Evolutionary conservation across 2,888 invertebrate species (phyloP).

Genomic region (Agrochola lota): DNA sequence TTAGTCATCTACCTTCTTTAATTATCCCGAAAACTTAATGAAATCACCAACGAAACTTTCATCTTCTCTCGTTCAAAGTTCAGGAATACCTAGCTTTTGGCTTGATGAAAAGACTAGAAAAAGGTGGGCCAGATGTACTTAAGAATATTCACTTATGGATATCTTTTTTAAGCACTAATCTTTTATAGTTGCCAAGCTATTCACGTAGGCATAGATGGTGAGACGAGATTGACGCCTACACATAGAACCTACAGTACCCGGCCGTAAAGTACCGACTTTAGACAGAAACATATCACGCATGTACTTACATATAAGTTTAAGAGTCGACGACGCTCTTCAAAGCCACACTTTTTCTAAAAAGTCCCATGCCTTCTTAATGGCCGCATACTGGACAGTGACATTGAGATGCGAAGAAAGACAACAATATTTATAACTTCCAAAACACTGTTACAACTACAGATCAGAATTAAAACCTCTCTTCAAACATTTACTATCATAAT

Average conservation of each 20-base stretch:
- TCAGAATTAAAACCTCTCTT: background rate
- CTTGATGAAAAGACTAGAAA: background rate
- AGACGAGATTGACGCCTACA: slow-evolving; percentile 8
- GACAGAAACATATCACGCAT: too few species aligned
- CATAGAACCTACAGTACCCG: background rate
- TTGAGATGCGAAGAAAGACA: too few species aligned
- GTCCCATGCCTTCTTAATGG: too few species aligned
- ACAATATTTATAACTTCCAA: too few species aligned
- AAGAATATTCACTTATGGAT: background rate
- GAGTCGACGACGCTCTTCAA: too few species aligned
- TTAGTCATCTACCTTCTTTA: background rate
- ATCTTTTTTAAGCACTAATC: background rate
- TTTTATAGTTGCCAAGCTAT: background rate
- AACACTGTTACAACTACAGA: background rate
- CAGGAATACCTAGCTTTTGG: background rate
- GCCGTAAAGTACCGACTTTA: too few species aligned
- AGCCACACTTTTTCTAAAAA: too few species aligned
- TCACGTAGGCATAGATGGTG: background rate
- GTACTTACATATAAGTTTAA: too few species aligned
- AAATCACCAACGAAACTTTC: background rate
- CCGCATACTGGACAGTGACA: too few species aligned
- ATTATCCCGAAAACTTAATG: background rate
- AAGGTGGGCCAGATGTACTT: background rate
- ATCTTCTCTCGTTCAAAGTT: background rate
- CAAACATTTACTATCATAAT: background rate